Percentiles rank a stretch among this genome's conserved stretches.
Evolutionary conservation across 2,888 invertebrate genomes (phyloP).

Genomic region (Melanophora roralis): DNA sequence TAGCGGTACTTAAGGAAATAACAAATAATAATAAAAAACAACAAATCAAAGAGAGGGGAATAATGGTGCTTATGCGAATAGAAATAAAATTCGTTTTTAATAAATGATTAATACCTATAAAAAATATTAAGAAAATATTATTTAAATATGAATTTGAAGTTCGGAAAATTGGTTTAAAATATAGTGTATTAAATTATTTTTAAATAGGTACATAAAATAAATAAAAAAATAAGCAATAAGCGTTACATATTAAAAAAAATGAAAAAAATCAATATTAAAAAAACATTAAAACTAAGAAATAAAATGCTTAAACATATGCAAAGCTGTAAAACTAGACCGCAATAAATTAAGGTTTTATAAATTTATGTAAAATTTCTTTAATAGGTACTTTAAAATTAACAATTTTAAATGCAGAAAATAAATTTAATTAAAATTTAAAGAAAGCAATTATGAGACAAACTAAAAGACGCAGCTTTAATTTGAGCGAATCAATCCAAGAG

Average conservation of each 20-base stretch:
- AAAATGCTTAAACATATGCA: background rate
- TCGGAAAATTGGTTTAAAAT: no score
- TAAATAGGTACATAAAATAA: no score
- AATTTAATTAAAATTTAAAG: constrained; percentile 10
- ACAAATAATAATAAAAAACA: no score
- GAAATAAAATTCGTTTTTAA: no score
- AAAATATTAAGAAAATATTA: no score
- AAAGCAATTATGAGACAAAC: constrained; percentile 10
- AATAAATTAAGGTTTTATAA: background rate
- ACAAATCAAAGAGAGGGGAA: background rate
- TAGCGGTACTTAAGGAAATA: constrained; percentile 2
- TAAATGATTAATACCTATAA: no score
- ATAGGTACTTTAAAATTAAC: background rate
- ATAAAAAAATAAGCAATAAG: no score
- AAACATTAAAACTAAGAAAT: background rate
- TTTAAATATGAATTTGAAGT: no score
- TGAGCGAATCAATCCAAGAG: constrained; percentile 23
- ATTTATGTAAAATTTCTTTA: background rate
- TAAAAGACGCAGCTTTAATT: constrained; percentile 10
- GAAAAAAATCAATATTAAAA: background rate
- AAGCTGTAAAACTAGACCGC: background rate
- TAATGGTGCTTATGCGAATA: background rate
- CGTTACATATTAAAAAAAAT: background rate
- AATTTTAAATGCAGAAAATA: constrained; percentile 23
- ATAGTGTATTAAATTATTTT: no score